Conservation (phyloP, 2,113 vertebrate species). For the Cyanoramphus novaezelandiae region DNA sequence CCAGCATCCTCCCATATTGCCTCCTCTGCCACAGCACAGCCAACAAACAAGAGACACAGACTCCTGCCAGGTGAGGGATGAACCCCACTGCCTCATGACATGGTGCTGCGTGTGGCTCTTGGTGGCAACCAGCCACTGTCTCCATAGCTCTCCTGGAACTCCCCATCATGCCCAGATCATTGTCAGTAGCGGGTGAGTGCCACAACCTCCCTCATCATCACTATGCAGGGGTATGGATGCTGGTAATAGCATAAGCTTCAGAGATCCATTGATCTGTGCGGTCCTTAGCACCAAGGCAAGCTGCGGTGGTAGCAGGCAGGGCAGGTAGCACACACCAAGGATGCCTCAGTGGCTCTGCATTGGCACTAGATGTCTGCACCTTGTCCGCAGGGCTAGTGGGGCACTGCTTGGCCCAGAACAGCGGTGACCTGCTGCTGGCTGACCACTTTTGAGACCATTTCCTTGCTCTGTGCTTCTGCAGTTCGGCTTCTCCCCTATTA, state of each 20-base stretch:
- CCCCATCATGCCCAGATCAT: not conserved
- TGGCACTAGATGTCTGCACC: fast-evolving
- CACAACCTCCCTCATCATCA: not conserved
- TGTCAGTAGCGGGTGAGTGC: not conserved
- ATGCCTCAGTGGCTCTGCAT: fast-evolving
- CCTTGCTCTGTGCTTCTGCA: not conserved
- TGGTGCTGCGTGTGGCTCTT: not conserved
- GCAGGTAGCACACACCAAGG: not conserved
- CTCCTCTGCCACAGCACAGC: not conserved
- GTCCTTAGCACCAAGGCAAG: not conserved
- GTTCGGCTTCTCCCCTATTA: not conserved
- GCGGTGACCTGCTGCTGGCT: not conserved
- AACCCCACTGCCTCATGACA: fast-evolving
- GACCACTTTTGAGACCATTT: not conserved
- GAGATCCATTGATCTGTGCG: not conserved
- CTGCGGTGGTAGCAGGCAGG: fast-evolving
- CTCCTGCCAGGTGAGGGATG: not conserved
- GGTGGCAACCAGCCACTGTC: fast-evolving
- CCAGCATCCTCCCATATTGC: not conserved
- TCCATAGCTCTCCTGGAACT: not conserved
- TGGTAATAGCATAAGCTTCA: not conserved
- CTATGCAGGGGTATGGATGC: not conserved
- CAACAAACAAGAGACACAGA: fast-evolving
- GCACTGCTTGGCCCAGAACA: fast-evolving
- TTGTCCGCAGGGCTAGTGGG: not conserved